Evolutionary conservation across 2,797 vertebrate species (phyloP), one percentile per base, ranked within the genome.

Genomic region (Ctenopoma multispine): DNA sequence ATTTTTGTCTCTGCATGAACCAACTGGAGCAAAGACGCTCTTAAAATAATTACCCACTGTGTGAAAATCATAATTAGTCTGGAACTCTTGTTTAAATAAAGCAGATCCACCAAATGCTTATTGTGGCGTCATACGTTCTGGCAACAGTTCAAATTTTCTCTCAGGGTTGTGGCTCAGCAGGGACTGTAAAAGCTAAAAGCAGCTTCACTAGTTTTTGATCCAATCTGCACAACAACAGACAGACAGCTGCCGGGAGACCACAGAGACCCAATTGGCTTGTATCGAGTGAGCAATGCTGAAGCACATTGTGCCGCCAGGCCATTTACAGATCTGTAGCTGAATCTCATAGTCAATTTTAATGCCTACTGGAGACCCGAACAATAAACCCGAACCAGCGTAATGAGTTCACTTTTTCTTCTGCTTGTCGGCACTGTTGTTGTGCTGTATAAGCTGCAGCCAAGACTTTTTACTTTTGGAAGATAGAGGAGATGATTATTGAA

Each of bases 201-300:
- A 54, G 61, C 69, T 29, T 27, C 1, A 7, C 4, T 18, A 27
- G 24, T n/a, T 49, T 62, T 11, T 6, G 1, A 53, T 48, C 47
- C 63, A 46, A 31, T 23, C 31, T 46, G 48, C 17, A 43, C 0
- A 65, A 49, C 62, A 50, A 43, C 5, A 5, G 51, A 8, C 51
- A n/a, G 57, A 21, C n/a, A 27, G 69, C 65, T 49, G 69, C 38
- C 71, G 56, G 49, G 36, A 12, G 34, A 38, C 47, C 5, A 6
- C 80, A 54, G 72, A 65, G 47, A 46, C 61, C 3, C 68, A 2
- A 17, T 18, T 14, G 53, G 20, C 51, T 40, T 6, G 0, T 3
- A 10, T 24, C n/a, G 12, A 13, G 40, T 5, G 8, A 23, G 8
- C 34, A 17, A 24, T 24, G 15, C 23, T 3, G 5, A 29, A 14